A percentile compares a stretch with the other conserved stretches of the same genome.
phyloP scores from a whole-genome alignment of 1,140 invertebrate species.

The Tetranychus cinnabarinus region DNA sequence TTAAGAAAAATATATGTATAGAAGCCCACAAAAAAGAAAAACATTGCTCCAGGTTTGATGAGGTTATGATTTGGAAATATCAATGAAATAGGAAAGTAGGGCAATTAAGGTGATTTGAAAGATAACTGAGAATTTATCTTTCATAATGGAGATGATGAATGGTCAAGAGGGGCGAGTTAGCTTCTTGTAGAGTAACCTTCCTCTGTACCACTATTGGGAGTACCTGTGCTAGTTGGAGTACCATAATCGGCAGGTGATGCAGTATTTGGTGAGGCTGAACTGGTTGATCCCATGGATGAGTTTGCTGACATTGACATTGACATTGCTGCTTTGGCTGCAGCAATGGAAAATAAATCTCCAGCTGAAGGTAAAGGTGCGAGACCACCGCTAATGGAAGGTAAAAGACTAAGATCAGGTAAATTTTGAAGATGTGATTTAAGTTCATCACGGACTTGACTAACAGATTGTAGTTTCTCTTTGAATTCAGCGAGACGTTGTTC shows the following conservation, averaged over 20 bases:
- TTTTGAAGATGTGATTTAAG: slow-evolving; percentile 74
- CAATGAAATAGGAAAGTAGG: too few relatives aligned
- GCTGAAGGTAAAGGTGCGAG: slow-evolving; percentile 74
- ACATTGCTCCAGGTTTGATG: too few relatives aligned
- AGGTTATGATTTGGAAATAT: too few relatives aligned
- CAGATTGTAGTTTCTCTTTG: slow-evolving; percentile 57
- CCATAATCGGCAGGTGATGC: slow-evolving; percentile 1
- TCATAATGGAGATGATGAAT: too few relatives aligned
- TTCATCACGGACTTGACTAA: slow-evolving; percentile 54
- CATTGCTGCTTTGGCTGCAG: neutral
- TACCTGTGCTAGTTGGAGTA: neutral
- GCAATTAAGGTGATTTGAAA: too few relatives aligned
- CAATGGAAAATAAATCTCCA: slow-evolving; percentile 55
- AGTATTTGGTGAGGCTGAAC: slow-evolving; percentile 2
- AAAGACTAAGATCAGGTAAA: slow-evolving; percentile 63
- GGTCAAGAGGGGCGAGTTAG: too few relatives aligned
- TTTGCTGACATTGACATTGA: too few relatives aligned
- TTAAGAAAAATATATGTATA: too few relatives aligned
- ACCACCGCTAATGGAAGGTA: slow-evolving; percentile 70
- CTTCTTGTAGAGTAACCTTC: too few relatives aligned
- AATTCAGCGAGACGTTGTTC: slow-evolving; percentile 69
- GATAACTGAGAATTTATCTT: too few relatives aligned
- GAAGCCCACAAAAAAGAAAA: too few relatives aligned
- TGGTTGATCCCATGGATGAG: neutral
- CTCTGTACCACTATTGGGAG: neutral